Conservation (phyloP, 2,888 invertebrate genomes). For the Polydrusus tereticollis region DNA sequence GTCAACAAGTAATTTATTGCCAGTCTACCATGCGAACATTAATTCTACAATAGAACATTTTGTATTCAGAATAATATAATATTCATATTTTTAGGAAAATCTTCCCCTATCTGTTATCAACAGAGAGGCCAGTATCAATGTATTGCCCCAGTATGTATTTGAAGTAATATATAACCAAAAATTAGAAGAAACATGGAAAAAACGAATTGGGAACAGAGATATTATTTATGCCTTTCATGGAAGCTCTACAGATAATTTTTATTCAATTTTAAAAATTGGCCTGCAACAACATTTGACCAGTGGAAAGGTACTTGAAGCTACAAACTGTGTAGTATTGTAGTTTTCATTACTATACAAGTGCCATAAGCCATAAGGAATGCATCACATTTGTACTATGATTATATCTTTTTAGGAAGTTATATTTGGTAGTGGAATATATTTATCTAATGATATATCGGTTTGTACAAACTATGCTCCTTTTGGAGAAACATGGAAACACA, state of each 20-base stretch:
- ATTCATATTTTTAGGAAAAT: conserved; percentile 50
- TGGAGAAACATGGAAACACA: conserved; percentile 83
- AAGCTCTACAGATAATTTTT: conserved; percentile 84
- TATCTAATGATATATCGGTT: conserved; percentile 81
- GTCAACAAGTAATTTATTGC: too few species aligned
- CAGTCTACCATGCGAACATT: too few species aligned
- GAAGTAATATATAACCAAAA: conserved; percentile 73
- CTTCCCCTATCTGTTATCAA: conserved; percentile 50
- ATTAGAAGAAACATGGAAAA: conserved; percentile 74
- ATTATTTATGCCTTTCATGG: conserved; percentile 82
- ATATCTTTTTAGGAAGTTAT: conserved; percentile 70
- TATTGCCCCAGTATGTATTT: conserved; percentile 76
- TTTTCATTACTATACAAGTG: neutral
- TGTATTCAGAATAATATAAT: neutral
- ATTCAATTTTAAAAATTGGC: conserved; percentile 84
- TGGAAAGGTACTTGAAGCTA: conserved; percentile 56
- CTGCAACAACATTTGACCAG: conserved; percentile 76
- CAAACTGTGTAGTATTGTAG: neutral
- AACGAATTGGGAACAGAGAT: conserved; percentile 69
- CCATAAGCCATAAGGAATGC: neutral
- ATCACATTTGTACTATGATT: neutral
- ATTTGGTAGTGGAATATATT: conserved; percentile 81
- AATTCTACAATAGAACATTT: too few species aligned
- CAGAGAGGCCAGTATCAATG: conserved; percentile 47
- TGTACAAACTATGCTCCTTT: conserved; percentile 80